Conservation (phyloP, 2,113 vertebrate genomes). For the Anhinga rufa region DNA sequence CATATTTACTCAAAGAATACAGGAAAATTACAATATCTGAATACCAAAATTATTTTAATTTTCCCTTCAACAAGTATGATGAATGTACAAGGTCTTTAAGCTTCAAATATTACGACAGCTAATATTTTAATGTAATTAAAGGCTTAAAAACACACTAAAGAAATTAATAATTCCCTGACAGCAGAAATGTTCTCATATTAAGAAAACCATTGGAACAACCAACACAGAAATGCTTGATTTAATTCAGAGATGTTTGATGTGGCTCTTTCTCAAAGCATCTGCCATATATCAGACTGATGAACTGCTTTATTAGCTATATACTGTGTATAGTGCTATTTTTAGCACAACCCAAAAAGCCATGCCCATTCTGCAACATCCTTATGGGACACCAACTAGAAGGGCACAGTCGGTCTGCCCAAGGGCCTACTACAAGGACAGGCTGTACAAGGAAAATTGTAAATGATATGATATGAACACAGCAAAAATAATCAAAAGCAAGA, state of each 20-base stretch:
- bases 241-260: constrained; percentile 26
- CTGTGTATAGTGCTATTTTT: background rate
- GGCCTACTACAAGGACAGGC: background rate
- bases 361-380: background rate
- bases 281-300: constrained; percentile 6
- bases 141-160: constrained; percentile 40
- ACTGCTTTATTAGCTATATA: background rate
- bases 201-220: constrained; percentile 11
- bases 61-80: constrained; percentile 49
- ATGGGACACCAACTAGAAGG: background rate
- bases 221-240: constrained; percentile 28
- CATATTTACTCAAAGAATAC: constrained; percentile 27
- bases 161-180: constrained; percentile 60
- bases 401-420: background rate
- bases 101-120: constrained; percentile 58
- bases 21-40: constrained; percentile 16
- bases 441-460: background rate
- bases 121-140: constrained; percentile 71
- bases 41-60: constrained; percentile 40
- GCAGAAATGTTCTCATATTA: constrained; percentile 21
- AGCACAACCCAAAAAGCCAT: background rate
- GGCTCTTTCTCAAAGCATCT: constrained; percentile 12
- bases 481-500: background rate
- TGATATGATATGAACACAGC: background rate
- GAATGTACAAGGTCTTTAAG: constrained; percentile 38